Percentiles rank a stretch among this genome's conserved stretches.
These are phyloP conservation scores for Hydractinia symbiolongicarpus DNA, from an alignment of 30 jellyfish, hydroid and myxozoan genomes.

Conservation along the genomic window DNA sequence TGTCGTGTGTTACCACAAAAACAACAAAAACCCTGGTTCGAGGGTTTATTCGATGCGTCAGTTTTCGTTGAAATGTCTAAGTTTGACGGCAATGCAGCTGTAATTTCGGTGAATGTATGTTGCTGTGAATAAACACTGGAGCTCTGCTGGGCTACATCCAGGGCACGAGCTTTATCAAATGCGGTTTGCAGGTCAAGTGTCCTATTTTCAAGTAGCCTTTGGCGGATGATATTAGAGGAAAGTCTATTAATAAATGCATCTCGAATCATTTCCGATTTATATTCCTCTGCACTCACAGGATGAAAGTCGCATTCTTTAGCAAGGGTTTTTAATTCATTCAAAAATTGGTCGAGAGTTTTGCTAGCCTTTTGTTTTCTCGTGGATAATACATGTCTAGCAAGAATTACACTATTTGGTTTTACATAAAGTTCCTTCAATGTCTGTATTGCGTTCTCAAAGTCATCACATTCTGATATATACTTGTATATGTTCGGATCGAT, in stretches of 20 bases:
- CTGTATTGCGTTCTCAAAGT: too few relatives aligned
- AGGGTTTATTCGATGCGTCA: neutral
- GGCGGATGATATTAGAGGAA: constrained; percentile 35
- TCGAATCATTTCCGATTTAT: constrained; percentile 40
- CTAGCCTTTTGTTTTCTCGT: constrained; percentile 41
- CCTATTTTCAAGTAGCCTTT: constrained; percentile 49
- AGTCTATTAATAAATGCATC: constrained; percentile 52
- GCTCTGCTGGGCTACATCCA: constrained; percentile 39
- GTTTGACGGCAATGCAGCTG: too few relatives aligned
- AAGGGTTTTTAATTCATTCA: constrained; percentile 30
- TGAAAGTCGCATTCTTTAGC: constrained; percentile 53
- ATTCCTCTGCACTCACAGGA: constrained; percentile 33
- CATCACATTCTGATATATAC: too few relatives aligned
- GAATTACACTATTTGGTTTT: too few relatives aligned
- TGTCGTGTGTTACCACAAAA: constrained; percentile 11
- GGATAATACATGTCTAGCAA: too few relatives aligned
- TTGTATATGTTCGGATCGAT: too few relatives aligned
- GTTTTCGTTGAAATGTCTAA: too few relatives aligned
- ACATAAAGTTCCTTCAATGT: too few relatives aligned
- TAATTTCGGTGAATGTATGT: too few relatives aligned
- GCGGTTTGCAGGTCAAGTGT: constrained; percentile 48
- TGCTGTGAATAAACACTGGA: neutral
- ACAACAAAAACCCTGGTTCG: neutral
- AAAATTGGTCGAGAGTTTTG: constrained; percentile 40
- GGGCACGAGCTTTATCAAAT: constrained; percentile 44